phyloP scores from a whole-genome alignment of 2,113 vertebrate species.

The Papio anubis region DNA sequence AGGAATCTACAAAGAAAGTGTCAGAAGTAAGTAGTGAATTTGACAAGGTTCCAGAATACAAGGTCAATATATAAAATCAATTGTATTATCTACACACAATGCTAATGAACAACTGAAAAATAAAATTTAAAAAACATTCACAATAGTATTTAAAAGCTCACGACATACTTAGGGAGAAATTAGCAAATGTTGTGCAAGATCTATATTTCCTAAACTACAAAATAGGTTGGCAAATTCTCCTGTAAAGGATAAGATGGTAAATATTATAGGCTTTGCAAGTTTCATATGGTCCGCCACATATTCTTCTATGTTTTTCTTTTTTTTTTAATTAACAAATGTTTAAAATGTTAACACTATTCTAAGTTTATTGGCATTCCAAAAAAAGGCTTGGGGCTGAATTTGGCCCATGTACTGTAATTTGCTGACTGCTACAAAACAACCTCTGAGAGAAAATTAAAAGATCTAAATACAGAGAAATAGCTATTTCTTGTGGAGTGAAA shows the following conservation, averaged over 20 bases:
- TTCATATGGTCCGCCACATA: not conserved
- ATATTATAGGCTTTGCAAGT: not conserved
- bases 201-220: not conserved
- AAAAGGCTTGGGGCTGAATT: not conserved
- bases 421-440: not conserved
- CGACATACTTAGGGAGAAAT: not conserved
- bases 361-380: not conserved
- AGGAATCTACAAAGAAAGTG: not conserved
- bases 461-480: conserved; percentile 11
- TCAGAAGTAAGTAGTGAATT: not conserved
- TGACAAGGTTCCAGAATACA: not conserved
- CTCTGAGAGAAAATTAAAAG: conserved; percentile 28
- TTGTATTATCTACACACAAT: not conserved
- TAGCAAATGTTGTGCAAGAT: not conserved
- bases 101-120: not conserved
- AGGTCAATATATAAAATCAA: not conserved
- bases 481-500: not conserved
- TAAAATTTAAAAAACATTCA: not conserved
- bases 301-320: not conserved
- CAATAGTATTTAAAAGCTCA: not conserved
- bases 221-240: not conserved
- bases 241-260: not conserved
- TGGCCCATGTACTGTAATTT: not conserved
- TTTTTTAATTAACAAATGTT: not conserved
- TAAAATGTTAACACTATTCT: not conserved